Evolutionary conservation across 2,113 vertebrate genomes (phyloP).

Genomic region (Furnarius figulus): DNA sequence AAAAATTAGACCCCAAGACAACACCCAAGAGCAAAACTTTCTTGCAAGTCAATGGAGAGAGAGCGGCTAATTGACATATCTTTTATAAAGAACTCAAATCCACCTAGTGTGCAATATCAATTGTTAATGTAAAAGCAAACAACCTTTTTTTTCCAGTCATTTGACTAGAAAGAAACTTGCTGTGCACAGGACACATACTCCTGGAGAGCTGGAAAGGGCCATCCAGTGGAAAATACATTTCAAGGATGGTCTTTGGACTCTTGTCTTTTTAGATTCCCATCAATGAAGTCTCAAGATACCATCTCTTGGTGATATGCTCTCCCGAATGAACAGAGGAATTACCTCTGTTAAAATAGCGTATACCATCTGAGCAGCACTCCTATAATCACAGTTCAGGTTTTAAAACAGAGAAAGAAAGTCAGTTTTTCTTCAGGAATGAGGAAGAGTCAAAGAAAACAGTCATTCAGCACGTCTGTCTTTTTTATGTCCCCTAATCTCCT

Average conservation of each 20-base stretch:
- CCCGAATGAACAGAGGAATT: constrained; percentile 42
- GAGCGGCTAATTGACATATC: not conserved
- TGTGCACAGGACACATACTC: not conserved
- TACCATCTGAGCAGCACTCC: not conserved
- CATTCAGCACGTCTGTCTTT: not conserved
- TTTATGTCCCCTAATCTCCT: not conserved
- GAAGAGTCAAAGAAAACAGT: not conserved
- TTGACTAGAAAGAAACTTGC: not conserved
- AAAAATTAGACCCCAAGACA: not conserved
- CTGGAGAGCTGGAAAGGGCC: not conserved
- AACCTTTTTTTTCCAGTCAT: not conserved
- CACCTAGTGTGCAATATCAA: not conserved
- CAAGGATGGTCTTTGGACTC: not conserved
- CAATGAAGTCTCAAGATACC: not conserved
- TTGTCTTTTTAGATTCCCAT: not conserved
- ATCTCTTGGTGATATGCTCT: not conserved
- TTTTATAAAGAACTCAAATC: not conserved
- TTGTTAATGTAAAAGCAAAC: not conserved
- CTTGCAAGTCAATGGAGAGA: not conserved
- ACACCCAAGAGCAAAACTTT: not conserved
- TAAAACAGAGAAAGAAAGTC: not conserved
- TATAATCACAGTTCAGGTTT: not conserved
- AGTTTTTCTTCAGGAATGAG: not conserved
- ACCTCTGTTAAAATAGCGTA: constrained; percentile 35
- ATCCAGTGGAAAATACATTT: not conserved